Percentiles rank a stretch among this genome's conserved stretches.
Conservation (phyloP, 2,888 invertebrate species). For the Drosophila paranaensis region DNA sequence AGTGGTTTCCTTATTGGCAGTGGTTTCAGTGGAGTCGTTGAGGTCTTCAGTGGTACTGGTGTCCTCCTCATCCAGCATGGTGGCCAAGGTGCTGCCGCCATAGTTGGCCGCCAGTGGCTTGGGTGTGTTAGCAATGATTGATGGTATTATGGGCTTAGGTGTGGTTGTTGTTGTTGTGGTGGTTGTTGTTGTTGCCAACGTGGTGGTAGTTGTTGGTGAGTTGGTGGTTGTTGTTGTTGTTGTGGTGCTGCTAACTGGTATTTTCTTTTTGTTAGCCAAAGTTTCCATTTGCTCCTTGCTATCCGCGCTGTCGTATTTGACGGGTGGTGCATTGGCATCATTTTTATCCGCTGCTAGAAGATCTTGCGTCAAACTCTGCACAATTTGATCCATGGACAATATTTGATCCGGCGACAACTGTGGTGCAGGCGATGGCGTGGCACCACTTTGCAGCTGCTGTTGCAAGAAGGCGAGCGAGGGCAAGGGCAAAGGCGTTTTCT, state of each 20-base stretch:
- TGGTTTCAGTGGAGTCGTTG: slow-evolving; percentile 48
- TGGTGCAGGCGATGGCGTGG: slow-evolving; percentile 48
- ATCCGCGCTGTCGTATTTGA: slow-evolving; percentile 62
- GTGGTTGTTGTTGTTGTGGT: slow-evolving; percentile 20
- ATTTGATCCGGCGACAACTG: slow-evolving; percentile 73
- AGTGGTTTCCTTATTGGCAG: slow-evolving; percentile 34
- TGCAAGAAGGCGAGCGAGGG: slow-evolving; percentile 67
- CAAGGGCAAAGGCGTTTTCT: slow-evolving; percentile 63
- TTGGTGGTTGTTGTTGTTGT: slow-evolving; percentile 26
- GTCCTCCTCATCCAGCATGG: slow-evolving; percentile 63
- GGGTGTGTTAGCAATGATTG: slow-evolving; percentile 40
- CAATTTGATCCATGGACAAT: slow-evolving; percentile 82
- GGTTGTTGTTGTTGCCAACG: slow-evolving; percentile 12
- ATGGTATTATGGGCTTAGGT: slow-evolving; percentile 24
- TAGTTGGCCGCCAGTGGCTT: slow-evolving; percentile 51
- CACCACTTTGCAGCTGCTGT: slow-evolving; percentile 50
- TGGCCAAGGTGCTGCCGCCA: slow-evolving; percentile 65
- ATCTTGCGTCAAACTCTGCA: slow-evolving; percentile 79
- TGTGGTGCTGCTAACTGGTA: slow-evolving; percentile 19
- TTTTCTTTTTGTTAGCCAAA: slow-evolving; percentile 59
- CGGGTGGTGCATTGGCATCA: slow-evolving; percentile 41
- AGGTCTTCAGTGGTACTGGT: slow-evolving; percentile 32
- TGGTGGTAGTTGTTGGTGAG: not conserved
- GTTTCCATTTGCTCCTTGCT: slow-evolving; percentile 50
- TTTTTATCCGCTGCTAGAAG: slow-evolving; percentile 48